Conservation (phyloP, 2,888 invertebrate genomes). For the Deilephila elpenor region DNA sequence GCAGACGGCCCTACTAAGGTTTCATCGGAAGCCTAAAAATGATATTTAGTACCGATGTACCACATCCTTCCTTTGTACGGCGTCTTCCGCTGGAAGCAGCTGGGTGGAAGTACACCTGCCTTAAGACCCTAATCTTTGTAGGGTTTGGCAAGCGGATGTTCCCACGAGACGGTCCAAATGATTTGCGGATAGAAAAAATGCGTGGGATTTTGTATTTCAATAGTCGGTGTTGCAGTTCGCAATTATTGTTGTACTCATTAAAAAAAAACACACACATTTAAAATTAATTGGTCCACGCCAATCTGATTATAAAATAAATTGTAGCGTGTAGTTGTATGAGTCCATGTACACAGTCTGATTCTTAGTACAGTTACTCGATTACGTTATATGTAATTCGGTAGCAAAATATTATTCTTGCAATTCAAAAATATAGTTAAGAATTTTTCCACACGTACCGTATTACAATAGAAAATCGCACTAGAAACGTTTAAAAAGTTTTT, state of each 20-base stretch:
- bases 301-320: not conserved
- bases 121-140: slow-evolving; percentile 55
- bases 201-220: not conserved
- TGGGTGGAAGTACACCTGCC: slow-evolving; percentile 64
- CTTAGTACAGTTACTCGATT: not conserved
- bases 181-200: slow-evolving; percentile 9
- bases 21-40: slow-evolving; percentile 31
- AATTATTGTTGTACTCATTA: not conserved
- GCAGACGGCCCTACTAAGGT: slow-evolving; percentile 31
- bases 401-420: not conserved
- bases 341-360: not conserved
- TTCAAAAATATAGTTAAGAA: slow-evolving; percentile 1
- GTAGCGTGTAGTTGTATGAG: not conserved
- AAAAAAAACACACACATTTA: not conserved
- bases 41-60: slow-evolving; percentile 37
- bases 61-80: slow-evolving; percentile 67
- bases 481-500: slow-evolving; percentile 75
- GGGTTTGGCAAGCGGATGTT: slow-evolving; percentile 65
- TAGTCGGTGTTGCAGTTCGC: not conserved
- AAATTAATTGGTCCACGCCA: not conserved
- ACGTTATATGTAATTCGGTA: slow-evolving; percentile 7
- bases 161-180: slow-evolving; percentile 67
- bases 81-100: slow-evolving; percentile 65
- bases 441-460: slow-evolving; percentile 28
- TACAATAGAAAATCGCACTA: slow-evolving; percentile 66